phyloP scores from a whole-genome alignment of 2,888 invertebrate species.

The Venusia cambrica region DNA sequence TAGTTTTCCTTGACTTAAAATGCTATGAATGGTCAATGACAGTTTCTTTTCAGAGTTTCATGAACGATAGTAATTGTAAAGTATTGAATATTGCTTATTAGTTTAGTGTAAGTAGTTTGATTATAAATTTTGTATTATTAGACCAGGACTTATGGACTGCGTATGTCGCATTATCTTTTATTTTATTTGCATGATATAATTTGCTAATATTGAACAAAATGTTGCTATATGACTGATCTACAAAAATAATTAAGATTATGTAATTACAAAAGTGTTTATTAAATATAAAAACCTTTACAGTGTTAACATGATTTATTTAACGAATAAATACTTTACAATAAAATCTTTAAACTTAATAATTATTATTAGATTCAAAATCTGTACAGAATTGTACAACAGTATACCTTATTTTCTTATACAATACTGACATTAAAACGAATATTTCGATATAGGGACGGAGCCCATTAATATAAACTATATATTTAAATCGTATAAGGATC shows the following conservation, averaged over 20 bases:
- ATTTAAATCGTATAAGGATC: no score
- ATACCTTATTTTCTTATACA: constrained; percentile 32
- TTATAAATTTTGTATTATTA: constrained; percentile 6
- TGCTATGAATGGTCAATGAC: no score
- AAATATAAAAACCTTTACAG: constrained; percentile 15
- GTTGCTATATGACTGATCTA: no score
- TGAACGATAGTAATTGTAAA: no score
- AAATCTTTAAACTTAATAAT: constrained; percentile 51
- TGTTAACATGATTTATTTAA: constrained; percentile 33
- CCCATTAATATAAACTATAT: no score
- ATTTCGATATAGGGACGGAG: constrained; percentile 8
- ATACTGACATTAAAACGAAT: constrained; percentile 18
- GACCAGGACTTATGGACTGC: neutral
- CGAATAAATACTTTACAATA: constrained; percentile 67
- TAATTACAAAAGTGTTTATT: constrained; percentile 8
- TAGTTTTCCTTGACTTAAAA: no score
- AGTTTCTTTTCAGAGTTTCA: no score
- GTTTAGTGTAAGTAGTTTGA: no score
- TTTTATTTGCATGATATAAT: constrained; percentile 1
- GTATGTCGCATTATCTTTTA: no score
- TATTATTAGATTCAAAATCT: constrained; percentile 74
- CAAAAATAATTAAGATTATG: no score
- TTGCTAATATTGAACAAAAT: constrained; percentile 4
- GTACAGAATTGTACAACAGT: constrained; percentile 69
- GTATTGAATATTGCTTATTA: no score